Percentiles rank a stretch among this genome's conserved stretches.
These are phyloP conservation scores for Stylophora pistillata DNA, from an alignment of 64 coral and sea anemone species.

Conservation along the genomic window DNA sequence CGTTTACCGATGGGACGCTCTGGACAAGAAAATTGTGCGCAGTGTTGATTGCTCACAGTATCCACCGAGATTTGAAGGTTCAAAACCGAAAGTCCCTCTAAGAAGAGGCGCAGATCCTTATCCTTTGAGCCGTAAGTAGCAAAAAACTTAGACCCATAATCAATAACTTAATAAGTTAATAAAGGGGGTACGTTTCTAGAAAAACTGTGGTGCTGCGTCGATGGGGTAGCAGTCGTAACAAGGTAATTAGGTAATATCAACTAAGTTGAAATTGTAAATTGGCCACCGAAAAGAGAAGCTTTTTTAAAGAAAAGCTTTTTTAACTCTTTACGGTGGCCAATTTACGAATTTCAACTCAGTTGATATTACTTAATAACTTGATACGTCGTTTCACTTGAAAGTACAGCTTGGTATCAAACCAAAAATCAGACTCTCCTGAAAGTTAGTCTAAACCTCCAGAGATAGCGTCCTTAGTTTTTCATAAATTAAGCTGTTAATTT, in stretches of 20 bases:
- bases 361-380: neutral
- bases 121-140: conserved; percentile 29
- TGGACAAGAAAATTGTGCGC: conserved; percentile 77
- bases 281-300: too few species aligned
- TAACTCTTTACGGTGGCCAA: too few species aligned
- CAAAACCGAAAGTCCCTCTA: conserved; percentile 15
- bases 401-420: neutral
- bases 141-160: neutral
- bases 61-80: conserved; percentile 82
- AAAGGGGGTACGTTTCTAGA: too few species aligned
- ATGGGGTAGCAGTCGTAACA: too few species aligned
- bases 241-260: too few species aligned
- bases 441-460: neutral
- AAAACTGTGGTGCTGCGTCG: too few species aligned
- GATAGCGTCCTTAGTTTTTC: neutral
- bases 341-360: too few species aligned
- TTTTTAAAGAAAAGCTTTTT: too few species aligned
- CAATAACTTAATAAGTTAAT: too few species aligned
- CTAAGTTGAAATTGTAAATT: too few species aligned
- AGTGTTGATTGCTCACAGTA: conserved; percentile 94
- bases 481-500: neutral
- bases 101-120: conserved; percentile 21
- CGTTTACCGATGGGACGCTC: conserved; percentile 94
- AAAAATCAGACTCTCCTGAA: neutral
- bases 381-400: neutral